These are phyloP conservation scores for Tragelaphus oryx DNA, from an alignment of 2,797 vertebrate species.

Conservation along the genomic window DNA sequence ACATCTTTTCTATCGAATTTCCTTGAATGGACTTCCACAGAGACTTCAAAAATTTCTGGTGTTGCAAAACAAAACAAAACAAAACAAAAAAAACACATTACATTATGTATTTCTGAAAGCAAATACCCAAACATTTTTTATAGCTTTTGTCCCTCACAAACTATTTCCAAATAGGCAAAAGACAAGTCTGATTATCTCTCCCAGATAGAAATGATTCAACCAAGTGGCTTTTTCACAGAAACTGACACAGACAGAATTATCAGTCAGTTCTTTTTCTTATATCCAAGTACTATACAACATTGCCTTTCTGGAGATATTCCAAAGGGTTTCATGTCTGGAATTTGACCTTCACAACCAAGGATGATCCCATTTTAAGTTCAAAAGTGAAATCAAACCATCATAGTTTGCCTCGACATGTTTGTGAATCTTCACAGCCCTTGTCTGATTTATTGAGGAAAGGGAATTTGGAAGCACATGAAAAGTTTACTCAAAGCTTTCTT, in stretches of 20 bases:
- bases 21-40: not conserved
- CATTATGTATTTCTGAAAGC: slow-evolving; percentile 5
- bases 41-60: not conserved
- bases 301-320: slow-evolving; percentile 29
- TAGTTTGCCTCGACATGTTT: slow-evolving; percentile 36
- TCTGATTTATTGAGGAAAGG: slow-evolving; percentile 52
- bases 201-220: not conserved
- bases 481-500: slow-evolving; percentile 57
- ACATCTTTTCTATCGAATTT: not conserved
- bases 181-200: not conserved
- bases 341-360: slow-evolving; percentile 38
- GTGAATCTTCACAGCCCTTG: slow-evolving; percentile 29
- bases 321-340: slow-evolving; percentile 28
- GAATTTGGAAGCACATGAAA: slow-evolving; percentile 46
- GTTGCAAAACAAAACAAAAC: not conserved
- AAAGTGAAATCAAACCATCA: slow-evolving; percentile 51
- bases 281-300: not conserved
- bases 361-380: slow-evolving; percentile 51
- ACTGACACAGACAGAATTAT: not conserved
- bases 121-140: not conserved
- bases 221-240: slow-evolving; percentile 4
- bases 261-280: not conserved
- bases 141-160: not conserved
- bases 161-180: slow-evolving; percentile 19
- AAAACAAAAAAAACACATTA: no score